Evolutionary conservation across 2,797 vertebrate genomes (phyloP).

Genomic region (Eulemur coronatus): DNA sequence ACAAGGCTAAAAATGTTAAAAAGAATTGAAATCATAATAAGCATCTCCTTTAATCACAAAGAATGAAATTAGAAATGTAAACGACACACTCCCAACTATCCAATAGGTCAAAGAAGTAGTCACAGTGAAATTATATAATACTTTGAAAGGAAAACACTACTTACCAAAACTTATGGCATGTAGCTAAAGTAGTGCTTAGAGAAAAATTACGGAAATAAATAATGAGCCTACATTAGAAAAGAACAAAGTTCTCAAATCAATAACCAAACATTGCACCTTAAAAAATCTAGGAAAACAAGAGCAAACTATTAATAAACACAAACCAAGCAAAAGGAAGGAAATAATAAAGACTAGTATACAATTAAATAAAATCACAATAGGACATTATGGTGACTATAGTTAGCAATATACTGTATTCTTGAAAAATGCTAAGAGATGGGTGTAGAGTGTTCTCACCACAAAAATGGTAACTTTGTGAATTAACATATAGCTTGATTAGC

Average conservation of each 20-base stretch:
- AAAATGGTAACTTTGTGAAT: too few species aligned
- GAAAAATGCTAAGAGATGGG: background rate
- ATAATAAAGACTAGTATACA: background rate
- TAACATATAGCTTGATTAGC: too few species aligned
- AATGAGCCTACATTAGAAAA: background rate
- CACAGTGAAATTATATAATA: background rate
- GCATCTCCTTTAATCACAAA: background rate
- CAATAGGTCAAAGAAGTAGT: background rate
- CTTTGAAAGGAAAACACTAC: background rate
- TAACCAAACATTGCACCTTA: background rate
- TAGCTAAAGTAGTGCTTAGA: background rate
- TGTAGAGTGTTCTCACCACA: too few species aligned
- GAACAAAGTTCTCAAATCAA: background rate
- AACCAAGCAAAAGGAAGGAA: background rate
- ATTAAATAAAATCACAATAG: background rate
- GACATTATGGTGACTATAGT: background rate
- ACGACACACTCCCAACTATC: background rate
- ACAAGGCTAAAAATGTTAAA: background rate
- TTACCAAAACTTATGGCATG: background rate
- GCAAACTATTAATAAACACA: background rate
- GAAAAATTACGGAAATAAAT: background rate
- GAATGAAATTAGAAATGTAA: background rate
- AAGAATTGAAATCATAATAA: background rate
- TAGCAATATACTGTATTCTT: background rate
- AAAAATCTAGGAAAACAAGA: background rate